phyloP scores from a whole-genome alignment of 1,140 invertebrate species.

The Zelostemma sp. region DNA sequence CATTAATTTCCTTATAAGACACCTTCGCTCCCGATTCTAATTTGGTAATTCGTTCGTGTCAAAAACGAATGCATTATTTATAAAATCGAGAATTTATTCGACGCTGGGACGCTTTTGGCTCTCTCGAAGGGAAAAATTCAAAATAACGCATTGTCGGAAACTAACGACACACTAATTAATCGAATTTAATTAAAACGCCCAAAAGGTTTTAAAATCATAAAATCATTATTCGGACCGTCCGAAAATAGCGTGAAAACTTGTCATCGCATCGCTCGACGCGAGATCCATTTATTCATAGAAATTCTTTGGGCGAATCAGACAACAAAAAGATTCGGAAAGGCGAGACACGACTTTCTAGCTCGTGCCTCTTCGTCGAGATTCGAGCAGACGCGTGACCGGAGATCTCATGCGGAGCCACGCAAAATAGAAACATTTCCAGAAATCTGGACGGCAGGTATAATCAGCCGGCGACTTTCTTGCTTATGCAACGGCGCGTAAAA shows the following conservation, averaged over 20 bases:
- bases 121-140: background rate
- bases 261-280: no score
- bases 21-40: constrained; percentile 1
- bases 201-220: no score
- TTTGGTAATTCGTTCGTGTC: background rate
- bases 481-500: constrained; percentile 63
- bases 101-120: background rate
- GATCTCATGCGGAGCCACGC: constrained; percentile 32
- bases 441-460: constrained; percentile 49
- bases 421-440: constrained; percentile 49
- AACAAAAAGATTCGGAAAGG: no score
- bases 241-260: no score
- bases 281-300: no score
- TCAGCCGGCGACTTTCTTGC: constrained; percentile 46
- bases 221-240: no score
- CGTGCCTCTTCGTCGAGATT: no score
- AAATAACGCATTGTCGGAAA: no score
- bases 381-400: constrained; percentile 24
- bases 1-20: constrained; percentile 1
- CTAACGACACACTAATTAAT: no score
- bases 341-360: no score
- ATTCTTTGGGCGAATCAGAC: no score
- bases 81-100: background rate
- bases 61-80: constrained; percentile 2
- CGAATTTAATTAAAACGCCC: no score